Evolutionary conservation across 2,888 invertebrate species (phyloP).

Genomic region (Agrilus mali): DNA sequence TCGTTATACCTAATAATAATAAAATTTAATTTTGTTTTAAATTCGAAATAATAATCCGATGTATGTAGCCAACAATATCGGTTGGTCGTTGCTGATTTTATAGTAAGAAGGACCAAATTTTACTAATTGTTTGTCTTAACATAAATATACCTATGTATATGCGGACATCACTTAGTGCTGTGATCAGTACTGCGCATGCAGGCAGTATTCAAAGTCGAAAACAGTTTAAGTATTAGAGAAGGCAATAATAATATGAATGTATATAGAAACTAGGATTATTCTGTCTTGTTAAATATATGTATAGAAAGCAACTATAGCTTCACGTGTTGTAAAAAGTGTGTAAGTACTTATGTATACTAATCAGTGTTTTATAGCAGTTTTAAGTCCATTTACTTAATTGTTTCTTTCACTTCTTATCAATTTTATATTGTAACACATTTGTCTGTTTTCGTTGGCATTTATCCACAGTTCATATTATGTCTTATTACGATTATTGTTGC

Average conservation of each 20-base stretch:
- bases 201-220: constrained; percentile 9
- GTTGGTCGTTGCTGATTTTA: no score
- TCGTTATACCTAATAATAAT: no score
- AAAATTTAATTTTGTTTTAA: no score
- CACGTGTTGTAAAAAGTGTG: constrained; percentile 18
- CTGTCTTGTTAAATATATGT: constrained; percentile 25
- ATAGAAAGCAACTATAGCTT: constrained; percentile 21
- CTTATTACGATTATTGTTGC: constrained; percentile 7
- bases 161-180: constrained; percentile 10
- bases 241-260: constrained; percentile 28
- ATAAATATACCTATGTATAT: neutral
- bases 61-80: no score
- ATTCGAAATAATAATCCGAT: no score
- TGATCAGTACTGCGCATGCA: constrained; percentile 13
- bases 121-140: no score
- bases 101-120: no score
- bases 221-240: constrained; percentile 16
- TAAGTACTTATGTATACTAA: no score
- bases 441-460: no score
- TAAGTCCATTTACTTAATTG: constrained; percentile 12
- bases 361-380: constrained; percentile 21
- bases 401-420: constrained; percentile 2
- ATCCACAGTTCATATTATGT: no score
- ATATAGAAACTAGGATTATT: constrained; percentile 19
- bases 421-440: no score